These are phyloP conservation scores for Lissocephala sabroskyi DNA, from an alignment of 2,888 invertebrate genomes.

Conservation along the genomic window DNA sequence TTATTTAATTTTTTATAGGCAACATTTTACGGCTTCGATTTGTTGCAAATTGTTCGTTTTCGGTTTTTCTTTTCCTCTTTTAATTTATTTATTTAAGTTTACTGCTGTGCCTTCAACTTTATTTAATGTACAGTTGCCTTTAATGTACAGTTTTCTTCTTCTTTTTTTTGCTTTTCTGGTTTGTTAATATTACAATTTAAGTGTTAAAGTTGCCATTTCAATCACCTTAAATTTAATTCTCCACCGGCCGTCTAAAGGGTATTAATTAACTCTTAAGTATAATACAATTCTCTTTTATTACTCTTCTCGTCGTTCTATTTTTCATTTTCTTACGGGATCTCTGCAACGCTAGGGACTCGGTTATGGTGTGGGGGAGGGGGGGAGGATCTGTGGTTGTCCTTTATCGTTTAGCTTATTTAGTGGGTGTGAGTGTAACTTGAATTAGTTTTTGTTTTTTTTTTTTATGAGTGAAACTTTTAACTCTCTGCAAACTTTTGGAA, in stretches of 20 bases:
- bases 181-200: slow-evolving; percentile 43
- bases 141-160: slow-evolving; percentile 54
- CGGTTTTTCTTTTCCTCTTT: slow-evolving; percentile 23
- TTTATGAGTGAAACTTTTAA: too few relatives aligned
- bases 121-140: slow-evolving; percentile 43
- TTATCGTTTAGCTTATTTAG: background rate
- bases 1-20: slow-evolving; percentile 15
- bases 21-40: background rate
- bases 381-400: slow-evolving; percentile 12
- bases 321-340: slow-evolving; percentile 37
- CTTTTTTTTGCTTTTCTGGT: slow-evolving; percentile 21
- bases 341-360: too few relatives aligned
- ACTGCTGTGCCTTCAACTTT: slow-evolving; percentile 8
- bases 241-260: too few relatives aligned
- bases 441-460: slow-evolving; percentile 15
- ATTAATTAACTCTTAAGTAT: too few relatives aligned
- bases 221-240: slow-evolving; percentile 60
- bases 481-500: too few relatives aligned
- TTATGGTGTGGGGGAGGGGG: too few relatives aligned
- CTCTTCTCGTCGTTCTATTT: slow-evolving; percentile 8
- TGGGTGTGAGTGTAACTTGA: slow-evolving; percentile 12
- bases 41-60: too few relatives aligned
- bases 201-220: slow-evolving; percentile 51
- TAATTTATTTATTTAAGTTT: slow-evolving; percentile 7
- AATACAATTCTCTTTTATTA: too few relatives aligned